A percentile compares a stretch with the other conserved stretches of the same genome.
Evolutionary conservation across 2,113 vertebrate species (phyloP).

Genomic region (Nothocercus julius): DNA sequence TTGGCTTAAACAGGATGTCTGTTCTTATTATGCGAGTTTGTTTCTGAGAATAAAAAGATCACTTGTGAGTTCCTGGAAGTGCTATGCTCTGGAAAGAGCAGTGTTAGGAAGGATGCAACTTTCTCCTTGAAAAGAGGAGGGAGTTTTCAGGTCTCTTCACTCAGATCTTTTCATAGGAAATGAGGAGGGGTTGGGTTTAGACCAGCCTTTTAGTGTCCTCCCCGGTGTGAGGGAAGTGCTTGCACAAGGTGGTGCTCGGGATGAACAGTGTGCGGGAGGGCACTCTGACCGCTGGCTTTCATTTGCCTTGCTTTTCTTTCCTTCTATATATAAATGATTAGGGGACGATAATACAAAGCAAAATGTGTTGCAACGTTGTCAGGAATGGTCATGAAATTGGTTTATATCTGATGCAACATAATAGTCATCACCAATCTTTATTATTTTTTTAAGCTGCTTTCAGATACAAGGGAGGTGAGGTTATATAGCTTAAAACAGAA

Average conservation of each 20-base stretch:
- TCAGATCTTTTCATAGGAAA: not conserved
- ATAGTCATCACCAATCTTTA: not conserved
- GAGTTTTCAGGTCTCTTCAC: not conserved
- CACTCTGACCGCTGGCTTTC: not conserved
- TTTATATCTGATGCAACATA: not conserved
- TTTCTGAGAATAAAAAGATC: constrained; percentile 31
- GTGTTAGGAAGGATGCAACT: not conserved
- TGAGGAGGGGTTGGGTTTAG: not conserved
- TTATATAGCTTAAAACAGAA: not conserved
- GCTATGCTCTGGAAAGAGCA: not conserved
- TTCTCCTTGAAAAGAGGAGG: not conserved
- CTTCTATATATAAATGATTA: not conserved
- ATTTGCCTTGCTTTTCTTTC: not conserved
- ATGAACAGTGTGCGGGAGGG: rapidly evolving
- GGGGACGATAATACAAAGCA: not conserved
- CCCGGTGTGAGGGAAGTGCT: not conserved
- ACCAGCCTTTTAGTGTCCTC: not conserved
- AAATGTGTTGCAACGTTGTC: not conserved
- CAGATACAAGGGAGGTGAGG: not conserved
- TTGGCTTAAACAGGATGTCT: constrained; percentile 21
- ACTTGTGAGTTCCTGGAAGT: constrained; percentile 21
- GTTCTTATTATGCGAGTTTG: not conserved
- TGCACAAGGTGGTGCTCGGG: rapidly evolving
- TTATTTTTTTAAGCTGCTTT: not conserved
- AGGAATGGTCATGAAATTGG: not conserved